Percentiles rank a stretch among this genome's conserved stretches.
These are phyloP conservation scores for Idris sp. DNA, from an alignment of 1,140 invertebrate species.

Conservation along the genomic window DNA sequence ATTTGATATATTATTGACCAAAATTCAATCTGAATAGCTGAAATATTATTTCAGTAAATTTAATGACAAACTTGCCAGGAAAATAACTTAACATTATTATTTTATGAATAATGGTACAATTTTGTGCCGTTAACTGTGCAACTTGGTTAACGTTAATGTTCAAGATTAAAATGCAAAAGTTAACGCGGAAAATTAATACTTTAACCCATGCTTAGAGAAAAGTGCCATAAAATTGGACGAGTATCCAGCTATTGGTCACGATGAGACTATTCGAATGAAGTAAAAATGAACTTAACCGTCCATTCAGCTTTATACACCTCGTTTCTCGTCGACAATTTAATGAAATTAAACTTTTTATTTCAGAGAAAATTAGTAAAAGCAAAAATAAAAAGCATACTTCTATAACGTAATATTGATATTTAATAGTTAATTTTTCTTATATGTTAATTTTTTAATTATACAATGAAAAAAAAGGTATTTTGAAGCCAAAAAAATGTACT, in stretches of 20 bases:
- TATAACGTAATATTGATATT: conserved; percentile 6
- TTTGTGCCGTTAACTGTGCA: conserved; percentile 13
- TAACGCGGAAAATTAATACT: conserved; percentile 36
- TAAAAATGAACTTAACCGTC: conserved; percentile 17
- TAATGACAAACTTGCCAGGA: no score
- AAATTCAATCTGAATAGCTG: no score
- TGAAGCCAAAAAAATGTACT: conserved; percentile 4
- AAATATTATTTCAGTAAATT: no score
- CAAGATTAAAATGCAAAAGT: conserved; percentile 31
- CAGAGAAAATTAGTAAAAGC: not conserved
- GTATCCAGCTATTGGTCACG: conserved; percentile 41
- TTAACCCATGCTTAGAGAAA: conserved; percentile 22
- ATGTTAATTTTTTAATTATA: not conserved
- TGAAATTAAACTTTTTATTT: conserved; percentile 2
- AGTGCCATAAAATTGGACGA: conserved; percentile 43
- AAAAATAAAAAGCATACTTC: conserved; percentile 1
- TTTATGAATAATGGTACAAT: conserved; percentile 26
- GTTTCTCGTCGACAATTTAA: conserved; percentile 4
- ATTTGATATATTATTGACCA: no score
- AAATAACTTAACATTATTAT: conserved; percentile 4
- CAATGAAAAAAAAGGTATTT: no score
- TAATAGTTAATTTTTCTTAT: no score
- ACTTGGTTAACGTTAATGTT: conserved; percentile 24
- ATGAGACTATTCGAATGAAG: conserved; percentile 48
- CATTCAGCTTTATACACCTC: not conserved